Conservation (phyloP, 92 coral and sea anemone genomes). For the Pocillopora meandrina region DNA sequence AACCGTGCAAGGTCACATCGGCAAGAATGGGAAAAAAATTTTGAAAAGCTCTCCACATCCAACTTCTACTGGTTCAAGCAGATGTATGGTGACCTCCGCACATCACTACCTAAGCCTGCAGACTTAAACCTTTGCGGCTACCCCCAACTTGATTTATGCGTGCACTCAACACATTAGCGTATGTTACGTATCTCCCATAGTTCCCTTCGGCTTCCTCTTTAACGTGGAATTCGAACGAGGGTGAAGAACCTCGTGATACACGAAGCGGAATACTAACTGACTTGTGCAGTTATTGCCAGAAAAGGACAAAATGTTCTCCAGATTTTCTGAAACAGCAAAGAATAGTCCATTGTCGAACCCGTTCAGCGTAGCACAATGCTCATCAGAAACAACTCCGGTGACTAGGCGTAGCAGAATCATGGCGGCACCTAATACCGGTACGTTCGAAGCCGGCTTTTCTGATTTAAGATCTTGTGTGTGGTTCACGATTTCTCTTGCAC, state of each 20-base stretch:
- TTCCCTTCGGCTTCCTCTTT: constrained; percentile 29
- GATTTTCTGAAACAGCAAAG: constrained; percentile 86
- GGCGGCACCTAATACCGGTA: constrained; percentile 79
- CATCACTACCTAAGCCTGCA: neutral
- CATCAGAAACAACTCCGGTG: constrained; percentile 52
- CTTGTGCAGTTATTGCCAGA: constrained; percentile 26
- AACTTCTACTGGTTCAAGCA: too few relatives aligned
- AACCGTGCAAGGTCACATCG: too few relatives aligned
- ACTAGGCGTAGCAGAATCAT: constrained; percentile 68
- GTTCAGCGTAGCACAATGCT: constrained; percentile 73
- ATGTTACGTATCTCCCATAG: constrained; percentile 43
- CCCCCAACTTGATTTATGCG: neutral
- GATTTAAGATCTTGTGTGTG: neutral
- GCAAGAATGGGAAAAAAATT: too few relatives aligned
- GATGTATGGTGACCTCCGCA: too few relatives aligned
- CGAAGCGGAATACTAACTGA: constrained; percentile 16
- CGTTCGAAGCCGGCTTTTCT: constrained; percentile 34
- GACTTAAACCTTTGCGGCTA: neutral
- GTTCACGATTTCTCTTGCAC: neutral
- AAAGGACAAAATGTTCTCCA: constrained; percentile 80
- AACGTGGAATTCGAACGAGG: constrained; percentile 21
- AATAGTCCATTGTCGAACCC: constrained; percentile 85
- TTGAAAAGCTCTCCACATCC: too few relatives aligned
- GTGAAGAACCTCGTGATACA: constrained; percentile 6
- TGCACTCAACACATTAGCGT: constrained; percentile 4